Percentiles rank a stretch among this genome's conserved stretches.
phyloP scores from a whole-genome alignment of 2,113 vertebrate species.

The Prietella phreatophila region DNA sequence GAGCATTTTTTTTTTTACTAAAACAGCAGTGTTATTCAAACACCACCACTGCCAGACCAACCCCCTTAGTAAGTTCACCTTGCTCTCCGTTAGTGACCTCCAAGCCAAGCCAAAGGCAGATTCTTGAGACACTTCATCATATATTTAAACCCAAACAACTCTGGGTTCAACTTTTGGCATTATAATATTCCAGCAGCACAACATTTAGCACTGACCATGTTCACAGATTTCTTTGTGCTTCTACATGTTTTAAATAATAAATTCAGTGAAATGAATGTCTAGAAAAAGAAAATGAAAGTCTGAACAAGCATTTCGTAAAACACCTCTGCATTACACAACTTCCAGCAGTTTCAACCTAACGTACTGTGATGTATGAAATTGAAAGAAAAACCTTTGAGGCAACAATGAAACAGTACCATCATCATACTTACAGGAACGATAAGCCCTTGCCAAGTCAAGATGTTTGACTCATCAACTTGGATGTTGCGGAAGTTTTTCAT shows the following conservation, averaged over 20 bases:
- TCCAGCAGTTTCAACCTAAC: neutral
- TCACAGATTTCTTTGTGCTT: neutral
- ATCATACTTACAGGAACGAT: constrained; percentile 92
- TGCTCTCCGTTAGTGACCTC: neutral
- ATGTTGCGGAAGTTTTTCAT: constrained; percentile 93
- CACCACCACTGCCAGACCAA: neutral
- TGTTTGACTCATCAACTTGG: constrained; percentile 92
- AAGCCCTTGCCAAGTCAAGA: constrained; percentile 95
- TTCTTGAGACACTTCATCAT: neutral
- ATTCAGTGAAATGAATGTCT: neutral
- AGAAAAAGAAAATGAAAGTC: neutral
- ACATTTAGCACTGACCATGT: neutral
- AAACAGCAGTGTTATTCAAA: neutral
- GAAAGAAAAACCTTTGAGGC: neutral
- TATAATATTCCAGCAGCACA: neutral
- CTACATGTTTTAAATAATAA: neutral
- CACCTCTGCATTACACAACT: neutral
- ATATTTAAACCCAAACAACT: too few relatives aligned
- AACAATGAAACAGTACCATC: neutral
- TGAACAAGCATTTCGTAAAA: neutral
- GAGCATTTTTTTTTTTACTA: neutral
- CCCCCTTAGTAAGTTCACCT: neutral
- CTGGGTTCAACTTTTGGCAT: neutral
- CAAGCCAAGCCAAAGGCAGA: neutral
- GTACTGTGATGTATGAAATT: neutral